Evolutionary conservation across 2,113 vertebrate genomes (phyloP), one percentile per base, ranked within the genome.

Genomic region (Gulo gulo): DNA sequence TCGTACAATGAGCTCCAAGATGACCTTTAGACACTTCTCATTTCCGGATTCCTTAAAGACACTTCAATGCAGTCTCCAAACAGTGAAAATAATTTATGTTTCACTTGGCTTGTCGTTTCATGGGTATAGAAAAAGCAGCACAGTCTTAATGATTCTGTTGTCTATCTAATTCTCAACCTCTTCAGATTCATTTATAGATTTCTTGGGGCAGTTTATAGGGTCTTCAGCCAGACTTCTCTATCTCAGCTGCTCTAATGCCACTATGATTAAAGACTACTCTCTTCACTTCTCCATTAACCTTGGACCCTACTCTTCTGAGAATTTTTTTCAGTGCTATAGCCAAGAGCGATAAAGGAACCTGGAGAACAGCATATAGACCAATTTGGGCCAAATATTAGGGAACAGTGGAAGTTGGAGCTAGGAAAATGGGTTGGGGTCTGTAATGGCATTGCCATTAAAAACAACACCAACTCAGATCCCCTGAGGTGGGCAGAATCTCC

Each of bases 231-330:
- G 21, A 45, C 50, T 76, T 71, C 55, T 89, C 21, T 81, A 6
- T 84, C 47, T 79, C 39, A 45, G 18, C 6, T 47, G 36, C 39
- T 94, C 31, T 91, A 55, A 1, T 52, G 36, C 34, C 36, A 73
- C 20, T 26, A 13, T 21, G 8, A 52, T 73, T 76, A 81, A 94
- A 50, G 31, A 71, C 31, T 36, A 21, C 4, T 63, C 31, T 91
- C 89, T 61, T 78, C 15, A 93, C 88, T 88, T 95, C n/a, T 90
- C 34, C 71, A 24, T 96, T 92, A 79, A 78, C 12, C 8, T 80
- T 69, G 59, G n/a, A 93, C 39, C 4, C 74, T 45, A 34, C 26
- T 94, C 55, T 79, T 84, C 23, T 42, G 83, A 94, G n/a, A 85
- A 4, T 7, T 20, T 88, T 94, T 80, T 91, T n/a, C 81, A 47